These are phyloP conservation scores for Tetraneura akinire DNA, from an alignment of 1,140 invertebrate species.

Conservation along the genomic window DNA sequence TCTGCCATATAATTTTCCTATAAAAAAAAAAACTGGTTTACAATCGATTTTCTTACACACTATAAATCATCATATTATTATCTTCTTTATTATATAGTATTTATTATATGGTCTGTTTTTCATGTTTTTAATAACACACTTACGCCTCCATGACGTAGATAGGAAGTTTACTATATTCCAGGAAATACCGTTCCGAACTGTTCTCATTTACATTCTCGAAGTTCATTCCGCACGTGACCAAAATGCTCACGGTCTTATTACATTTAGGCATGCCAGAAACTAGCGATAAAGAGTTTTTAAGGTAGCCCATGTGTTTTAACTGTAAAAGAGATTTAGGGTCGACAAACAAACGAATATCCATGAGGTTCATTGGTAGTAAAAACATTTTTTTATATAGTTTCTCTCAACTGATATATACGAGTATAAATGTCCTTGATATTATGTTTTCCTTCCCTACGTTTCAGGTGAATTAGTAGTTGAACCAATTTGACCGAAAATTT, in stretches of 20 bases:
- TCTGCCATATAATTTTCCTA: neutral
- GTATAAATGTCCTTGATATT: neutral
- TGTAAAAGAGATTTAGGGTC: conserved; percentile 31
- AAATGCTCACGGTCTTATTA: conserved; percentile 28
- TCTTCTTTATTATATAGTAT: no score
- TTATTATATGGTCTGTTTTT: neutral
- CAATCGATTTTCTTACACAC: neutral
- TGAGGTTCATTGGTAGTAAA: neutral
- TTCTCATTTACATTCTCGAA: conserved; percentile 41
- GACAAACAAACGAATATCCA: neutral
- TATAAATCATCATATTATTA: no score
- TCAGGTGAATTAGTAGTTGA: conserved; percentile 26
- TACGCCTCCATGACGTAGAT: neutral
- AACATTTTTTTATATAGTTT: neutral
- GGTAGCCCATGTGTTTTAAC: conserved; percentile 31
- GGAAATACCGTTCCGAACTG: conserved; percentile 3
- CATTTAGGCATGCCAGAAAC: neutral
- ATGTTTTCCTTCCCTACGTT: neutral
- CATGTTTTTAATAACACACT: conserved; percentile 23
- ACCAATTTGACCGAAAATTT: conserved; percentile 16
- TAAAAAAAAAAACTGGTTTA: neutral
- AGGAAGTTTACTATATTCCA: neutral
- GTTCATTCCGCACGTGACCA: conserved; percentile 36
- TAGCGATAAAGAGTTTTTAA: conserved; percentile 29
- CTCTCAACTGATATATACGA: neutral